A percentile compares a stretch with the other conserved stretches of the same genome.
Conservation (phyloP, 2,888 invertebrate genomes). For the Dynastes hyllus region DNA sequence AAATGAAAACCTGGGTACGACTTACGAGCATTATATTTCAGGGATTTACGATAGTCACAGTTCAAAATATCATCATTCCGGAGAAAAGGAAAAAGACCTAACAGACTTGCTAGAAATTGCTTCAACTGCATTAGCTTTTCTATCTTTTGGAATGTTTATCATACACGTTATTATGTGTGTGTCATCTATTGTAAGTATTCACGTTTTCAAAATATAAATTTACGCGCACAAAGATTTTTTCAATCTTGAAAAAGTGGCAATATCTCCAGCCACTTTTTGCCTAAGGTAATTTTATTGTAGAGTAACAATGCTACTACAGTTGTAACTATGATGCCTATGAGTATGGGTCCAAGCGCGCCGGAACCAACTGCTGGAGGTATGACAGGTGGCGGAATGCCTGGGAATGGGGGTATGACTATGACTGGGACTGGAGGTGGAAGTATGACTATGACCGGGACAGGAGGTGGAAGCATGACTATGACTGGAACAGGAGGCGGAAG, state of each 20-base stretch:
- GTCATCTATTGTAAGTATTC: constrained; percentile 68
- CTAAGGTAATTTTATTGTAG: background rate
- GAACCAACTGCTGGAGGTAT: constrained; percentile 54
- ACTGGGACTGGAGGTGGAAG: constrained; percentile 51
- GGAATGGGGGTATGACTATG: constrained; percentile 73
- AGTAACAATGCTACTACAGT: constrained; percentile 61
- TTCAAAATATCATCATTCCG: constrained; percentile 66
- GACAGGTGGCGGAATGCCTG: constrained; percentile 63
- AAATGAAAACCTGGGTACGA: too few species aligned
- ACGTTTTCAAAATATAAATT: background rate
- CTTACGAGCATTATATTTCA: background rate
- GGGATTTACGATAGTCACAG: constrained; percentile 59
- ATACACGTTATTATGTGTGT: constrained; percentile 87
- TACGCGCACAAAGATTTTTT: too few species aligned
- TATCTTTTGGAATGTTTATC: constrained; percentile 87
- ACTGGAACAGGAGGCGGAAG: constrained; percentile 43
- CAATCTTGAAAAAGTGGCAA: background rate
- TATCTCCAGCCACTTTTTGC: background rate
- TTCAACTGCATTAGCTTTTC: constrained; percentile 85
- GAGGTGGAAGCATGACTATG: constrained; percentile 49
- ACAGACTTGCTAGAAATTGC: constrained; percentile 87
- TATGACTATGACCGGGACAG: constrained; percentile 33
- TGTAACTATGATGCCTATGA: constrained; percentile 71
- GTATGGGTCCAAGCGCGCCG: constrained; percentile 64
- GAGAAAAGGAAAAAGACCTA: constrained; percentile 76